These are phyloP conservation scores for Rotaria macrura DNA, from an alignment of 2,888 invertebrate species.

Conservation along the genomic window DNA sequence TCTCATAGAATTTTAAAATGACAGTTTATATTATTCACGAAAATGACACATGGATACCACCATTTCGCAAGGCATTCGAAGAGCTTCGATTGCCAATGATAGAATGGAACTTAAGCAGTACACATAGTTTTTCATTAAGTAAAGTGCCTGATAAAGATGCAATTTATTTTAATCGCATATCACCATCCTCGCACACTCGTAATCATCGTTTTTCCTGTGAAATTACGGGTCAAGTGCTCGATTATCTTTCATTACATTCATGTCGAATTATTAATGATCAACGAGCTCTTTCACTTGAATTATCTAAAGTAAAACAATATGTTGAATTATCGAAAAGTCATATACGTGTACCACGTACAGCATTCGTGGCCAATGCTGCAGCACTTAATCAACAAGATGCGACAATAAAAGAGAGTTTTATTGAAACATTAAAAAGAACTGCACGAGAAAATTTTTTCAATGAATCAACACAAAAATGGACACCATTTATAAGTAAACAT, in stretches of 20 bases:
- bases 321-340: not conserved
- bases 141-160: not conserved
- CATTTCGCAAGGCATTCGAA: conserved; percentile 8
- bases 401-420: not conserved
- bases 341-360: not conserved
- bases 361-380: not conserved
- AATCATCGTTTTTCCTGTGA: conserved; percentile 13
- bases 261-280: conserved; percentile 12
- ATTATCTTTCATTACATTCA: not conserved
- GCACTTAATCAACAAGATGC: not conserved
- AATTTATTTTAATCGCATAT: conserved; percentile 6
- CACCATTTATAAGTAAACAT: conserved; percentile 13
- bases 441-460: not conserved
- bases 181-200: not conserved
- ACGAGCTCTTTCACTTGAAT: conserved; percentile 9
- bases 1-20: not conserved
- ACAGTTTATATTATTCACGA: not conserved
- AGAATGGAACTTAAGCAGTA: not conserved
- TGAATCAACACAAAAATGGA: not conserved
- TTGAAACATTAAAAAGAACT: not conserved
- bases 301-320: conserved; percentile 18
- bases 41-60: not conserved
- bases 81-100: not conserved
- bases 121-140: not conserved
- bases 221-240: not conserved